Evolutionary conservation across 2,113 vertebrate species (phyloP), one percentile per base, ranked within the genome.

Genomic region (Notothenia coriiceps): DNA sequence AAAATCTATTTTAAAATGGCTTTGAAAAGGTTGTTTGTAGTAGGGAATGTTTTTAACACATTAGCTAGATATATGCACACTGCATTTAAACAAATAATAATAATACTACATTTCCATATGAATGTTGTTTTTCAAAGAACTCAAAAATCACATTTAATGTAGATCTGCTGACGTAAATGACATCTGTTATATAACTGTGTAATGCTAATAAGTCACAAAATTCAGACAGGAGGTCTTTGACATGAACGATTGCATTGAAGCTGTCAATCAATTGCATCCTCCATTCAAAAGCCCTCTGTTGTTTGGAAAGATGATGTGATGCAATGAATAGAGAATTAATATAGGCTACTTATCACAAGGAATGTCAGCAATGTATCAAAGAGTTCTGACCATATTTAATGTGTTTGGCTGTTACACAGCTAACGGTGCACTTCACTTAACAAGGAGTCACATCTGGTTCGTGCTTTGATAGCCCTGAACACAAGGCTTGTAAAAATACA

Each of bases 381-480:
- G 22, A 22, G 22, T 22, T n/a, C n/a, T n/a, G n/a, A n/a, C n/a
- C n/a, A n/a, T n/a, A n/a, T n/a, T n/a, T n/a, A n/a, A n/a, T n/a
- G n/a, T n/a, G n/a, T n/a, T 22, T 22, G 22, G 22, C 22, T 22
- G 22, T 22, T 22, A 22, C 22, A 22, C 22, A 22, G 22, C 22
- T 22, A 22, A 22, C 22, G 22, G 22, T 22, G 22, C 22, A 22
- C 22, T 22, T 22, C 22, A 22, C 22, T 22, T 25, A 60, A 57
- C 22, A 64, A 46, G 14, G 7, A 70, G 65, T 33, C 70, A 46
- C 75, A 76, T 75, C 40, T 84, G 78, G 44, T 47, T 68, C 4
- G 2, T 68, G 69, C 44, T 72, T 46, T 73, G 47, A 60, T 1
- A 3, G 63, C 12, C 20, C 15, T 44, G 52, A 74, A 74, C 54